Conservation (phyloP, 2,113 vertebrate genomes). For the Plestiodon gilberti region DNA sequence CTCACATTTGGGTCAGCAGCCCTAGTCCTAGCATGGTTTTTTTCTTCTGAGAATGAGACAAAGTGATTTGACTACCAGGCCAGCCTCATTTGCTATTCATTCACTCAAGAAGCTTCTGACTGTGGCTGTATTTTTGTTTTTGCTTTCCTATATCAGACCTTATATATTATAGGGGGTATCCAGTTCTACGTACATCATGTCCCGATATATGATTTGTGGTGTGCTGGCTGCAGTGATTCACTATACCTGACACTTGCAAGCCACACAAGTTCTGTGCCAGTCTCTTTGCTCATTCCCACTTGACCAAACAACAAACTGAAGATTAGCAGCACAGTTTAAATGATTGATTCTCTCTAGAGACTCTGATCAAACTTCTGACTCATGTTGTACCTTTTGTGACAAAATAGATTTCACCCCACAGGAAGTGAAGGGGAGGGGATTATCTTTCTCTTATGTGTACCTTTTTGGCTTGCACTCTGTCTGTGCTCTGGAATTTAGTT, state of each 20-base stretch:
- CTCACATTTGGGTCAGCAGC: not conserved
- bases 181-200: not conserved
- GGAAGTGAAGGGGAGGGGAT: too few relatives aligned
- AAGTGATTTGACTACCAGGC: not conserved
- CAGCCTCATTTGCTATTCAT: slow-evolving; percentile 9
- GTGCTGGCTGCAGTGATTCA: not conserved
- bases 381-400: not conserved
- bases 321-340: not conserved
- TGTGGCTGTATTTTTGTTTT: not conserved
- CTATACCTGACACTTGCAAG: not conserved
- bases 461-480: too few relatives aligned
- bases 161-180: not conserved
- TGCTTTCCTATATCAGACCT: not conserved
- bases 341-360: not conserved
- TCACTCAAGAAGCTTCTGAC: slow-evolving; percentile 6
- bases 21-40: not conserved
- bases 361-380: not conserved
- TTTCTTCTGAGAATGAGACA: rapidly evolving
- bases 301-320: not conserved
- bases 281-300: not conserved
- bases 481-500: too few relatives aligned
- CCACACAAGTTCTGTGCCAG: not conserved
- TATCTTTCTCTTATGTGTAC: too few relatives aligned
- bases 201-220: not conserved
- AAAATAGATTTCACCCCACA: too few relatives aligned